Evolutionary conservation across 2,888 invertebrate genomes (phyloP).

Genomic region (Eugnorisma glareosa): DNA sequence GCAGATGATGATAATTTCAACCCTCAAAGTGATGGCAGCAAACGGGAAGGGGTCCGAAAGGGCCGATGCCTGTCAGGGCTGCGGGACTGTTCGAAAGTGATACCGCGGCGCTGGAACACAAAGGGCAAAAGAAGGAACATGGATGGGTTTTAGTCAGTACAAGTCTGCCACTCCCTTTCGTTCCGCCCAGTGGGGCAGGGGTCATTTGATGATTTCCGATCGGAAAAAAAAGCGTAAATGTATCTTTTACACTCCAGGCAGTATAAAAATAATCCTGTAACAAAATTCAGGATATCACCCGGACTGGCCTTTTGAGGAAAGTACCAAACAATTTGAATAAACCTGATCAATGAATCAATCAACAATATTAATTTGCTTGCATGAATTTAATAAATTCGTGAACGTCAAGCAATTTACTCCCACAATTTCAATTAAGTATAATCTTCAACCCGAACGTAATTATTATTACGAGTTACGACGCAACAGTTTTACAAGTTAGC

Average conservation of each 20-base stretch:
- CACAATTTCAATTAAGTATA: conserved; percentile 1
- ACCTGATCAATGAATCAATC: conserved; percentile 3
- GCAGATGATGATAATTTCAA: background rate
- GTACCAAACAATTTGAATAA: background rate
- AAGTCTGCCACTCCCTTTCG: too few species aligned
- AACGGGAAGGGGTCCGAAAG: too few species aligned
- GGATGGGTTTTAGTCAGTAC: too few species aligned
- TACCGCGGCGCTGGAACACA: too few species aligned
- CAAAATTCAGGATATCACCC: background rate
- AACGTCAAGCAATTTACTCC: background rate
- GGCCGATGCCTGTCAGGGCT: too few species aligned
- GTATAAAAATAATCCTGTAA: background rate
- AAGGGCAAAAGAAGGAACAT: too few species aligned
- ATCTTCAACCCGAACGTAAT: conserved; percentile 12
- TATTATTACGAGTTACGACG: background rate
- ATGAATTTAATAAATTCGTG: conserved; percentile 4
- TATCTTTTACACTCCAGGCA: background rate
- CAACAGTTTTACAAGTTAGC: conserved; percentile 13
- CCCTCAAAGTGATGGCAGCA: too few species aligned
- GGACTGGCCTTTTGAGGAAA: background rate
- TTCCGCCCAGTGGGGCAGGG: too few species aligned
- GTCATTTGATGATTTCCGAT: too few species aligned
- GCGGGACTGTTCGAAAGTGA: too few species aligned
- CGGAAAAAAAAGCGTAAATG: too few species aligned
- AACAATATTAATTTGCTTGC: background rate